Evolutionary conservation across 1,140 invertebrate genomes (phyloP).

Genomic region (Pomacea maculata): DNA sequence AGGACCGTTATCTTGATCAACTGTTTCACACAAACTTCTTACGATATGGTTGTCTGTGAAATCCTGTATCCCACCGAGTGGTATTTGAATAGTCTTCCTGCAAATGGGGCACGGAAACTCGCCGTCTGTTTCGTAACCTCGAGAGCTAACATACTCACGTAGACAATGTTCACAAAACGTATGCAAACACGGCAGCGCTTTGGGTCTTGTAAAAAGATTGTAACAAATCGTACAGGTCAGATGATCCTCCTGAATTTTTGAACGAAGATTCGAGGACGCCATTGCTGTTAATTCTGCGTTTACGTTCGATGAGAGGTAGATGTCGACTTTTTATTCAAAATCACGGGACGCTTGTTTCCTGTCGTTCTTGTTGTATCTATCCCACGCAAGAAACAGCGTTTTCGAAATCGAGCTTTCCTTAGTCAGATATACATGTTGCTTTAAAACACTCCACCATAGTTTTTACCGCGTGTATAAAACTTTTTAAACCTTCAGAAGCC

Average conservation of each 20-base stretch:
- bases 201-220: constrained; percentile 46
- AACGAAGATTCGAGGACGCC: constrained; percentile 34
- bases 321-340: constrained; percentile 12
- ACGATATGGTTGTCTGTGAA: constrained; percentile 57
- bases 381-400: background rate
- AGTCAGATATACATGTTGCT: no score
- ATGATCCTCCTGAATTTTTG: constrained; percentile 52
- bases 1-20: constrained; percentile 27
- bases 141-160: constrained; percentile 43
- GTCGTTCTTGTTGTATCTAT: constrained; percentile 12
- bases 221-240: constrained; percentile 60
- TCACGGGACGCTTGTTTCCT: constrained; percentile 18
- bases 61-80: constrained; percentile 38
- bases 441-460: no score
- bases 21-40: constrained; percentile 49
- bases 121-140: constrained; percentile 35
- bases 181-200: constrained; percentile 60
- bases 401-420: no score
- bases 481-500: no score
- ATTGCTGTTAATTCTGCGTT: constrained; percentile 3
- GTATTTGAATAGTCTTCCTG: constrained; percentile 37
- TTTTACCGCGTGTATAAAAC: no score
- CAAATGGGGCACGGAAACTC: constrained; percentile 60
- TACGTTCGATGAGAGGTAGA: background rate
- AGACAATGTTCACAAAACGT: constrained; percentile 59